Evolutionary conservation across 2,888 invertebrate genomes (phyloP).

Genomic region (Chrysolina oricalcia): DNA sequence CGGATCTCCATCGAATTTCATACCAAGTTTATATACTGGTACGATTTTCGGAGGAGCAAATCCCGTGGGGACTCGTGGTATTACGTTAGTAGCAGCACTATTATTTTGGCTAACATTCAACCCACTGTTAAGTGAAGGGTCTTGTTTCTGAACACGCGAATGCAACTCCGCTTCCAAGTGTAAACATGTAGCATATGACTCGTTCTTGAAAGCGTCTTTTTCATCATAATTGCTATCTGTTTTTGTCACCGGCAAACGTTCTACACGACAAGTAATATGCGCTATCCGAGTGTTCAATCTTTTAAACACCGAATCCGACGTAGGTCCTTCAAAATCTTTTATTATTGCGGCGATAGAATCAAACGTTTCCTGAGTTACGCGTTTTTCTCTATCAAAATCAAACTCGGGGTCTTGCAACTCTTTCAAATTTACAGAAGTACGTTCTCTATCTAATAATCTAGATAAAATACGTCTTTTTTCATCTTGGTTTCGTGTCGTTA

Average conservation of each 20-base stretch:
- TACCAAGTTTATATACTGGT: conserved; percentile 30
- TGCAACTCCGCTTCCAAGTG: conserved; percentile 28
- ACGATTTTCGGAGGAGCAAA: background rate
- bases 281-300: background rate
- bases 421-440: background rate
- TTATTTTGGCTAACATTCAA: too few relatives aligned
- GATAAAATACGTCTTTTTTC: conserved; percentile 32
- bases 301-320: conserved; percentile 29
- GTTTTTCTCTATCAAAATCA: conserved; percentile 22
- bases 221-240: background rate
- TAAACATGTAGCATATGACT: conserved; percentile 31
- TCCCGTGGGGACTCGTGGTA: background rate
- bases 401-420: conserved; percentile 23
- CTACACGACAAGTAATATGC: conserved; percentile 29
- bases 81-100: background rate
- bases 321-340: conserved; percentile 30
- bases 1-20: conserved; percentile 35
- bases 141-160: conserved; percentile 6
- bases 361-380: conserved; percentile 23
- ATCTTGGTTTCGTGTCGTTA: conserved; percentile 31
- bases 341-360: conserved; percentile 25
- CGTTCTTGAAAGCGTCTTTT: conserved; percentile 28
- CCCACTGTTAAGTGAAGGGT: background rate
- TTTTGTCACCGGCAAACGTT: conserved; percentile 15
- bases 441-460: conserved; percentile 28